These are phyloP conservation scores for Picathartes gymnocephalus DNA, from an alignment of 2,113 vertebrate genomes.

Conservation along the genomic window DNA sequence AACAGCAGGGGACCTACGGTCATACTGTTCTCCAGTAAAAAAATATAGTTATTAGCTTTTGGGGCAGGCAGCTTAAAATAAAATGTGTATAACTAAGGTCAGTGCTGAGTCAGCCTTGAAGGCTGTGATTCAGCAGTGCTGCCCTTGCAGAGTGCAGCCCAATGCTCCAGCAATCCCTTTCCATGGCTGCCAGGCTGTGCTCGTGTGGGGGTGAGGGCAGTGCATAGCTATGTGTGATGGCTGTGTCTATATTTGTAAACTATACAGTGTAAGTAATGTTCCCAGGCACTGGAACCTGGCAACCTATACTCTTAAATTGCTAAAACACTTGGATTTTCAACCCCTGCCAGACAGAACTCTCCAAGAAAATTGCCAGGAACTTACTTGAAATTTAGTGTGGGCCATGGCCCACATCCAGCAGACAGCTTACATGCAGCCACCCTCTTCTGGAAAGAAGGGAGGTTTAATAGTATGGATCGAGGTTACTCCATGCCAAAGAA, in stretches of 20 bases:
- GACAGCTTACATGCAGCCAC: not conserved
- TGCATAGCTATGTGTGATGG: not conserved
- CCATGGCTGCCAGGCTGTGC: not conserved
- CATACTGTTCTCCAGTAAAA: not conserved
- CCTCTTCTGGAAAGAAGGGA: not conserved
- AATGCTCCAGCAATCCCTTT: not conserved
- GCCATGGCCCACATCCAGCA: not conserved
- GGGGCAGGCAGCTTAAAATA: not conserved
- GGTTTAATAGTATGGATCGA: not conserved
- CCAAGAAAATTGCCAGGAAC: not conserved
- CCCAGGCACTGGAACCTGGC: fast-evolving
- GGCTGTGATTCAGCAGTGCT: not conserved
- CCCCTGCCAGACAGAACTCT: not conserved
- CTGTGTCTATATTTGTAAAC: not conserved
- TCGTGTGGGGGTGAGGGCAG: not conserved
- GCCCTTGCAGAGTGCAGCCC: not conserved
- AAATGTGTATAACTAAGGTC: not conserved
- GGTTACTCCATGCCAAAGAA: fast-evolving
- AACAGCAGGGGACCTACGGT: not conserved
- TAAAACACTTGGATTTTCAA: not conserved
- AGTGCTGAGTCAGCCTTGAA: not conserved
- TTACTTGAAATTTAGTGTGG: not conserved
- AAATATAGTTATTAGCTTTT: not conserved
- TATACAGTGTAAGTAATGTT: not conserved
- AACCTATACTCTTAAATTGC: not conserved